Base-by-base conservation (phyloP, 2,113 vertebrate genomes). In the Macrotis lagotis region DNA sequence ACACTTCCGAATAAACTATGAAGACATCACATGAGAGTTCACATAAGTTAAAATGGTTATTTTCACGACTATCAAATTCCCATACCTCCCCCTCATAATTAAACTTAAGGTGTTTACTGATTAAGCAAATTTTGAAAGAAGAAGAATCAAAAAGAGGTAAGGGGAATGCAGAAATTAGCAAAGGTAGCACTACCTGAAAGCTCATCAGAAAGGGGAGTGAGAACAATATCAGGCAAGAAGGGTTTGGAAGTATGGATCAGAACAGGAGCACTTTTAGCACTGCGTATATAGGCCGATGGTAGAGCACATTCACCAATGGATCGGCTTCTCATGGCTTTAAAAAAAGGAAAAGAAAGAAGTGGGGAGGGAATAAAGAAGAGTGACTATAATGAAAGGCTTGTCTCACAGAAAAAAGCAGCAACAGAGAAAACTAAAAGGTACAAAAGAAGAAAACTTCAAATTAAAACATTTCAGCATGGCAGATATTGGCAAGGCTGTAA, bases 181-280 rank as follows among this genome's bases (percentile, higher is more conserved):
- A 98, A 99, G 98, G 98, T 98, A 99, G 98, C 99, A 99, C 99
- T 99, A 99, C 99, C 99, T 99, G 99, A 99, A 99, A 99, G 99
- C 99, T 99, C 99, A 99, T 99, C 99, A 98, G 99, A 99, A 99
- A 99, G 99, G 99, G 99, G 99, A 99, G 99, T 99, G 99, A 99
- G 99, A 99, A 99, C 99, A 99, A 99, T 99, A 98, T 99, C 99
- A 99, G 99, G 99, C 99, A 99, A 99, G 99, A 99, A 99, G 99
- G 99, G 99, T 99, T 99, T 99, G 99, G 99, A 99, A 99, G 99
- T 99, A 98, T 99, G 99, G 99, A 99, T 99, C 99, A 99, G 99
- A 99, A 99, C 99, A 98, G 99, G 99, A 99, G 99, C 99, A 99
- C 99, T 99, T 99, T 99, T 99, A 99, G 99, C 99, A 98, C 99